Conservation (phyloP, 2,888 invertebrate species). For the Bellardia pandia region DNA sequence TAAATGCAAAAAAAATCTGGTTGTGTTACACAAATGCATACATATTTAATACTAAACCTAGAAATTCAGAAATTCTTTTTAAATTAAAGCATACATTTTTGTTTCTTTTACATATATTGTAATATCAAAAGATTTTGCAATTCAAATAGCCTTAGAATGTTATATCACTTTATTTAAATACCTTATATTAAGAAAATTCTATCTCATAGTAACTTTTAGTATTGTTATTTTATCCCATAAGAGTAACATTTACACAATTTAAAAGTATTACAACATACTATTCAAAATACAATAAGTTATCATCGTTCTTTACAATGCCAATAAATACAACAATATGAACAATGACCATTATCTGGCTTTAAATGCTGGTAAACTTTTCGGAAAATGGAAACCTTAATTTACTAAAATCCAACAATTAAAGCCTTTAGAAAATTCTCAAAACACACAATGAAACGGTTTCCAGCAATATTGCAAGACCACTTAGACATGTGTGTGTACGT, state of each 20-base stretch:
- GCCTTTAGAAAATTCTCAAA: conserved; percentile 59
- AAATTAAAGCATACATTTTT: not conserved
- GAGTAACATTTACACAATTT: conserved; percentile 34
- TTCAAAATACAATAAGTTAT: conserved; percentile 10
- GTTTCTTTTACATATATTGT: not conserved
- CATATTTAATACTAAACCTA: too few relatives aligned
- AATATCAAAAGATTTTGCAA: not conserved
- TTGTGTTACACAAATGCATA: too few relatives aligned
- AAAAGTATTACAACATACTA: conserved; percentile 19
- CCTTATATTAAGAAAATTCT: conserved; percentile 8
- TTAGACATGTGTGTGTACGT: conserved; percentile 35
- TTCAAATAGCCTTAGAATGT: not conserved
- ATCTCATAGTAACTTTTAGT: conserved; percentile 7
- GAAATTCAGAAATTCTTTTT: not conserved
- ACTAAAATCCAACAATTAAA: conserved; percentile 67
- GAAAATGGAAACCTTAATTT: conserved; percentile 61
- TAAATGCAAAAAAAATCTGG: too few relatives aligned
- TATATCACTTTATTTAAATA: conserved; percentile 6
- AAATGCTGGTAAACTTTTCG: conserved; percentile 48
- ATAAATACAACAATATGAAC: conserved; percentile 34
- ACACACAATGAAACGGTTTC: conserved; percentile 43
- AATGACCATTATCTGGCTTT: conserved; percentile 39
- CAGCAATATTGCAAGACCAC: conserved; percentile 38
- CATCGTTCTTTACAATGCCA: conserved; percentile 15
- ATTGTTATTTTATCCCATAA: conserved; percentile 34